Base-by-base conservation (phyloP, 37 sponge, comb jelly and placozoan species). In the Theonella swinhoei region DNA sequence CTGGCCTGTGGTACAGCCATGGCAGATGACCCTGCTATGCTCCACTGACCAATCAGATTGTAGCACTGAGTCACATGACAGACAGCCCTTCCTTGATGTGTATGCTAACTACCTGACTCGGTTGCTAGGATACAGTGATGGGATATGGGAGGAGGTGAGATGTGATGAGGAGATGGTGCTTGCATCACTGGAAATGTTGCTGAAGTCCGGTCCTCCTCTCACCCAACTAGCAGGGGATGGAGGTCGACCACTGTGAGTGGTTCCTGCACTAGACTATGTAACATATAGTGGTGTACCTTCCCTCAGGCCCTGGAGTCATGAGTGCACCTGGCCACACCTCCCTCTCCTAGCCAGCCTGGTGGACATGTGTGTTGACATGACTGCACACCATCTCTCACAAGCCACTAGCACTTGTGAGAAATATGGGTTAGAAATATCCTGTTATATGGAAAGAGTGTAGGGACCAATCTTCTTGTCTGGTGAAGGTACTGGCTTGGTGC, bases 401-500 rank as follows among this genome's bases (percentile, higher is more conserved):
- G 29, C 70, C 24, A 58, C 71, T 23, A 33, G 28, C 11, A 23
- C 54, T 2, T 80, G 81, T 68, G 37, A 47, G 61, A 38, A 72
- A 23, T 37, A 41, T 23, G 42, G 73, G 73, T 72, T 22, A 32
- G 54, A 14, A 47, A 47, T 47, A 17, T 7, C 11, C 11, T 17
- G 54, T 47, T 17, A 47, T 47, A 14, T 47, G 54, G 14, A 47
- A 17, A 17, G 54, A 47, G 54, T 47, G 54, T 14, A 17, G 7
- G 54, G 14, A 47, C 7, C 11, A 47, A 47, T 47, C 7, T 47
- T 7, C 14, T 14, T 47, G 54, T 60, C 17, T 33, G 3, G 19
- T 67, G 47, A 19, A 83, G 84, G 58, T 75, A 83, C 47, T 83
- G 75, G 84, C 29, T 83, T 40, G 84, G 84, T 3, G 75, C 75